A percentile compares a stretch with the other conserved stretches of the same genome.
Conservation (phyloP, 2,113 vertebrate genomes). For the Carassius gibelio region DNA sequence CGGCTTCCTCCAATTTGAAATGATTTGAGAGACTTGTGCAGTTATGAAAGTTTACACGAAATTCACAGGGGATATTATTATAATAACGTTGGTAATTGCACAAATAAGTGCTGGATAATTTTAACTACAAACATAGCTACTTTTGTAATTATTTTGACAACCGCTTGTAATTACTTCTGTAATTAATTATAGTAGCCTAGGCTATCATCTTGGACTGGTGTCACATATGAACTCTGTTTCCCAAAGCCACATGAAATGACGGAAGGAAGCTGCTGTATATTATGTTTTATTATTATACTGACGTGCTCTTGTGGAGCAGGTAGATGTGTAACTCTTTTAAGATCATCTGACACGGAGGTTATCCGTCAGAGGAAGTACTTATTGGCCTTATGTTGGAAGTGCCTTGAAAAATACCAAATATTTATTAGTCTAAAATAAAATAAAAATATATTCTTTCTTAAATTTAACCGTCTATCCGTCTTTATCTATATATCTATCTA, state of each 20-base stretch:
- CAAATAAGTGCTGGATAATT: background rate
- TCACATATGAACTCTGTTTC: background rate
- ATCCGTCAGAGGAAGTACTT: constrained; percentile 58
- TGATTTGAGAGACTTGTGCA: background rate
- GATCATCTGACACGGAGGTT: constrained; percentile 40
- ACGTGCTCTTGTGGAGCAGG: constrained; percentile 58
- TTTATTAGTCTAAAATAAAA: constrained; percentile 59
- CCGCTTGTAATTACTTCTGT: background rate
- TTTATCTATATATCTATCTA: background rate
- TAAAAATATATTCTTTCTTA: constrained; percentile 51
- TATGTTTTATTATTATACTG: too few relatives aligned
- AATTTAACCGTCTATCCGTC: background rate
- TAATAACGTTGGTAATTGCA: background rate
- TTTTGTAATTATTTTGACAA: background rate
- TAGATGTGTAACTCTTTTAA: constrained; percentile 23
- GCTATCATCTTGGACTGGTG: background rate
- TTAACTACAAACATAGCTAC: background rate
- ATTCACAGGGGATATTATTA: background rate
- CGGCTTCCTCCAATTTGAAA: too few relatives aligned
- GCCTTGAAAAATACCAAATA: constrained; percentile 64
- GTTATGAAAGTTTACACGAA: background rate
- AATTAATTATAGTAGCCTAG: background rate
- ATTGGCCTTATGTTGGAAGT: constrained; percentile 60
- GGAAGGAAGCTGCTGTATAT: constrained; percentile 31
- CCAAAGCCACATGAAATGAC: background rate